A percentile compares a stretch with the other conserved stretches of the same genome.
phyloP scores from a whole-genome alignment of 2,113 vertebrate genomes.

The Trichechus manatus region DNA sequence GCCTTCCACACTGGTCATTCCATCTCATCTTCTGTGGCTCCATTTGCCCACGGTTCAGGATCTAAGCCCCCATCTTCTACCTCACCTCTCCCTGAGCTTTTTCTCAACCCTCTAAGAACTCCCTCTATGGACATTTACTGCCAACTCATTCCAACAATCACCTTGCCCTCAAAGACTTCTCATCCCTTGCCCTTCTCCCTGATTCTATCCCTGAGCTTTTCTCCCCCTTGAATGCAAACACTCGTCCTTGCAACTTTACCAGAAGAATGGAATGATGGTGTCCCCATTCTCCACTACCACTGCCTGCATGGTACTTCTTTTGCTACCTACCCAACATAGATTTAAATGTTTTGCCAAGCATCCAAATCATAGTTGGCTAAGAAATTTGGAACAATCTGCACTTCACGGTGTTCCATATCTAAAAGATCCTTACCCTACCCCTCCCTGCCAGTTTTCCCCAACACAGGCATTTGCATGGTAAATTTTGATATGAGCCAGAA shows the following conservation, averaged over 20 bases:
- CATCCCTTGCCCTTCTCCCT: background rate
- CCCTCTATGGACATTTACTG: background rate
- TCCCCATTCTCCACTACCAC: background rate
- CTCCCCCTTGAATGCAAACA: background rate
- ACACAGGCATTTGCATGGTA: background rate
- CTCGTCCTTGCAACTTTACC: background rate
- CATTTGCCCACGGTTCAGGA: background rate
- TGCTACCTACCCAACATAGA: background rate
- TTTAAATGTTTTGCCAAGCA: conserved; percentile 39
- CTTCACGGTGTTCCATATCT: background rate
- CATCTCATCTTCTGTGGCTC: background rate
- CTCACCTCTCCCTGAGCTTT: background rate
- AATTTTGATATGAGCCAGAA: conserved; percentile 28
- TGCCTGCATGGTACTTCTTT: conserved; percentile 16
- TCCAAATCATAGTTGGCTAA: background rate
- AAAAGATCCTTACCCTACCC: conserved; percentile 29
- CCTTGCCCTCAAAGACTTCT: background rate
- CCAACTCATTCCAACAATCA: background rate
- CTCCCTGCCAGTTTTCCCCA: background rate
- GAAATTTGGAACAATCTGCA: background rate
- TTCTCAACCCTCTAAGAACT: background rate
- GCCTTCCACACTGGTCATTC: background rate
- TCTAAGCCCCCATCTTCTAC: background rate
- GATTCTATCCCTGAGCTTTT: background rate
- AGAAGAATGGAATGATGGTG: background rate